phyloP scores from a whole-genome alignment of 1,140 invertebrate species.

The Stratiolaelaps scimitus region DNA sequence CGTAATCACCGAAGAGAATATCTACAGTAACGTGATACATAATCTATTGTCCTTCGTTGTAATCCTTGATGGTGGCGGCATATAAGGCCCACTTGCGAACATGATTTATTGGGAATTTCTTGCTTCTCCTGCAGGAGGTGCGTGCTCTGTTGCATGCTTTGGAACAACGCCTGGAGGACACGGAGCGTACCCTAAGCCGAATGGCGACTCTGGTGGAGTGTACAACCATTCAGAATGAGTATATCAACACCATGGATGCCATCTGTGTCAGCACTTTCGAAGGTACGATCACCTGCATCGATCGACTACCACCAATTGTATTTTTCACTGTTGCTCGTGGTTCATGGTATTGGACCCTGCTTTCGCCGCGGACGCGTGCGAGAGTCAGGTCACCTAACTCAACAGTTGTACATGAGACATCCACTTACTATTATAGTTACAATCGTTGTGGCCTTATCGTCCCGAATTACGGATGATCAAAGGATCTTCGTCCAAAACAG shows the following conservation, averaged over 20 bases:
- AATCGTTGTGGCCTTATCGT: too few relatives aligned
- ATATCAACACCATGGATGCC: constrained; percentile 57
- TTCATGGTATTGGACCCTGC: too few relatives aligned
- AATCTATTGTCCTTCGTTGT: too few relatives aligned
- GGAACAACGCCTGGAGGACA: constrained; percentile 34
- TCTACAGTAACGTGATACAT: too few relatives aligned
- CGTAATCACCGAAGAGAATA: too few relatives aligned
- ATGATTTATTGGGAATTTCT: constrained; percentile 25
- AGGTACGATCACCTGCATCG: constrained; percentile 37
- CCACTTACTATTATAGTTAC: too few relatives aligned
- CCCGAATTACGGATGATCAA: too few relatives aligned
- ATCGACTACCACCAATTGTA: constrained; percentile 20
- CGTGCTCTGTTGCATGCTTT: constrained; percentile 30
- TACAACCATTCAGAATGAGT: constrained; percentile 61
- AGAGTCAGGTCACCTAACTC: too few relatives aligned
- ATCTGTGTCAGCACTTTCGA: constrained; percentile 65
- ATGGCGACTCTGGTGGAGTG: constrained; percentile 63
- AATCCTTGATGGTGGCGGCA: constrained; percentile 37
- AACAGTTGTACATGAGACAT: too few relatives aligned
- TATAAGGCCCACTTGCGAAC: constrained; percentile 6
- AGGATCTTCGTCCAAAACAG: too few relatives aligned
- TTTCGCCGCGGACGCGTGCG: too few relatives aligned
- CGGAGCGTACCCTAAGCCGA: constrained; percentile 36
- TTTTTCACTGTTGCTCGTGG: too few relatives aligned
- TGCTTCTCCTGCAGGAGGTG: constrained; percentile 22